Conservation (phyloP, 1,140 invertebrate species). For the Papilio polytes region DNA sequence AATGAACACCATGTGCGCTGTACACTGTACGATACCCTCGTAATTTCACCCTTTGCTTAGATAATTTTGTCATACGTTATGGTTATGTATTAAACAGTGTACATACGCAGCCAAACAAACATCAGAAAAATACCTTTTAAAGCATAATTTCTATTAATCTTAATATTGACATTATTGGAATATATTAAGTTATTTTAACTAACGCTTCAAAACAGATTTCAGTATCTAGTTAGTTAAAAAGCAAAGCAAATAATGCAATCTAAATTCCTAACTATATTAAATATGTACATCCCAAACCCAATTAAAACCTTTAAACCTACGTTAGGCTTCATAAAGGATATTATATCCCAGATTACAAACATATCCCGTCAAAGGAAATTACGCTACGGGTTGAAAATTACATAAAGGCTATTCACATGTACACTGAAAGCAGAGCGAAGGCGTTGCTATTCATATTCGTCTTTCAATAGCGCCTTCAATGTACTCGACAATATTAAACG, state of each 20-base stretch:
- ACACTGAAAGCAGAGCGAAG: slow-evolving; percentile 1
- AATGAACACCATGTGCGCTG: slow-evolving; percentile 23
- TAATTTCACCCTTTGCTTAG: slow-evolving; percentile 9
- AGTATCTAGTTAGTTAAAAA: no score
- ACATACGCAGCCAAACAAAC: not conserved
- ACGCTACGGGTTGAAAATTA: slow-evolving; percentile 7
- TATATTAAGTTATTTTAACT: not conserved
- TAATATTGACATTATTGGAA: no score
- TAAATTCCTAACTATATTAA: no score
- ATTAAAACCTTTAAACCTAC: not conserved
- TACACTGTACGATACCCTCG: not conserved
- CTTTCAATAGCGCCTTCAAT: slow-evolving; percentile 6
- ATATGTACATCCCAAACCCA: not conserved
- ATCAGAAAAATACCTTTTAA: not conserved
- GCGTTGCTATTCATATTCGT: slow-evolving; percentile 13
- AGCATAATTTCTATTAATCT: no score
- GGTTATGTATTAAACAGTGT: not conserved
- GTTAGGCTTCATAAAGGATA: not conserved
- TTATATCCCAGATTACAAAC: not conserved
- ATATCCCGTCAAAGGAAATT: slow-evolving; percentile 22
- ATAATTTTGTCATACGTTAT: slow-evolving; percentile 3
- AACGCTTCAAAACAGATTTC: no score
- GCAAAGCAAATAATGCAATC: no score
- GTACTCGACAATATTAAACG: slow-evolving; percentile 18
- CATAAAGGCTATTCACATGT: slow-evolving; percentile 24